Percentiles rank a stretch among this genome's conserved stretches.
These are phyloP conservation scores for Caenorhabditis panamensis DNA, from an alignment of 2,888 invertebrate species.

Conservation along the genomic window DNA sequence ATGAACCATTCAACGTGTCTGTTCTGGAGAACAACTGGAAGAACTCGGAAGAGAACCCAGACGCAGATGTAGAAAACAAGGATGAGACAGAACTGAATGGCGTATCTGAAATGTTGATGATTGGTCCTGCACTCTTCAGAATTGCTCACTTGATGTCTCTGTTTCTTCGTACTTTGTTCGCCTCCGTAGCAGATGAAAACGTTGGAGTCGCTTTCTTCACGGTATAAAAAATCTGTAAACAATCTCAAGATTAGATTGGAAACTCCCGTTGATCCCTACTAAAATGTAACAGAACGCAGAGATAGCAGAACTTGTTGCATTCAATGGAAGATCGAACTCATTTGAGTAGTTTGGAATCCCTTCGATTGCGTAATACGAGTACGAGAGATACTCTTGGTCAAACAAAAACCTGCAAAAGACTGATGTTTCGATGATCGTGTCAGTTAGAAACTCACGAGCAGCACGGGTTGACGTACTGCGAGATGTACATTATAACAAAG, in stretches of 20 bases:
- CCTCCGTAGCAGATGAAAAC: background rate
- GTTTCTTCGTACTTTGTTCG: background rate
- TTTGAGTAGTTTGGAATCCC: slow-evolving; percentile 35
- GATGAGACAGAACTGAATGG: slow-evolving; percentile 62
- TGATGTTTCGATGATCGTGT: background rate
- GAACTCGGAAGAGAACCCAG: slow-evolving; percentile 63
- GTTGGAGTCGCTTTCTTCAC: slow-evolving; percentile 20
- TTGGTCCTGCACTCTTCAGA: background rate
- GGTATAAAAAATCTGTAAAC: slow-evolving; percentile 20
- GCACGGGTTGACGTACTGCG: slow-evolving; percentile 37
- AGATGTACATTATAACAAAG: slow-evolving; percentile 22
- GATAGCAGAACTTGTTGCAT: slow-evolving; percentile 10
- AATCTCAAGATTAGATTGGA: too few species aligned
- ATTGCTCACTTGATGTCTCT: slow-evolving; percentile 10
- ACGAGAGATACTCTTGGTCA: slow-evolving; percentile 27
- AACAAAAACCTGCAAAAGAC: slow-evolving; percentile 50
- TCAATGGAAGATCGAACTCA: slow-evolving; percentile 43
- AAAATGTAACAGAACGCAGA: slow-evolving; percentile 30
- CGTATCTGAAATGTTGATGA: slow-evolving; percentile 42
- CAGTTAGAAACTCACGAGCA: slow-evolving; percentile 36
- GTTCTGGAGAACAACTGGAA: slow-evolving; percentile 49
- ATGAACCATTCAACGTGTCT: slow-evolving; percentile 38
- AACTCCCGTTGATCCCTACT: too few species aligned
- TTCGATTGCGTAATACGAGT: slow-evolving; percentile 5
- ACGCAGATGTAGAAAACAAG: slow-evolving; percentile 55